A percentile compares a stretch with the other conserved stretches of the same genome.
Evolutionary conservation across 2,888 invertebrate genomes (phyloP).

Genomic region (Philopedon plagiatum): DNA sequence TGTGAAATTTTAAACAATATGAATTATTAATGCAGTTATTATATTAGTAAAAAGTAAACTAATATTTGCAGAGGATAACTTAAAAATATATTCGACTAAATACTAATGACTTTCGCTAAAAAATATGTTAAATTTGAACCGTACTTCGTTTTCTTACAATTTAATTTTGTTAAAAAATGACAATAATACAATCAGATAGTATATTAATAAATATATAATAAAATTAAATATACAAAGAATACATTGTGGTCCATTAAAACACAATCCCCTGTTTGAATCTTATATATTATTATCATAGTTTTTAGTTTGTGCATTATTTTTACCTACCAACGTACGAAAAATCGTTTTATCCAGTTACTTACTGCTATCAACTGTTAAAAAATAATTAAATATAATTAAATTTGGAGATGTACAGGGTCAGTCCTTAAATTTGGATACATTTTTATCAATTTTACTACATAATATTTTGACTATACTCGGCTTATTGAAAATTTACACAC

Average conservation of each 20-base stretch:
- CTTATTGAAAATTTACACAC: no score
- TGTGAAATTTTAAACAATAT: no score
- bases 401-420: no score
- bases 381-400: background rate
- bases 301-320: background rate
- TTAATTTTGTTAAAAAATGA: background rate
- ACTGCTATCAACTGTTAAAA: background rate
- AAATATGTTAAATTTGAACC: background rate
- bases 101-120: no score
- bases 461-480: no score
- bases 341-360: background rate
- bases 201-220: background rate
- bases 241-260: slow-evolving; percentile 45
- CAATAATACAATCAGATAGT: slow-evolving; percentile 8
- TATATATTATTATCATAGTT: slow-evolving; percentile 5
- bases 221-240: slow-evolving; percentile 24
- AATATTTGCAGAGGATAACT: no score
- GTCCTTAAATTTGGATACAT: no score
- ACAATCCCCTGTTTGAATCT: slow-evolving; percentile 33
- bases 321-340: background rate
- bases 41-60: no score
- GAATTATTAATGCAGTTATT: no score
- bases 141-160: background rate
- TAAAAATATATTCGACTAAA: no score
- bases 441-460: no score